Evolutionary conservation across 2,113 vertebrate genomes (phyloP).

Genomic region (Eclectus roratus): DNA sequence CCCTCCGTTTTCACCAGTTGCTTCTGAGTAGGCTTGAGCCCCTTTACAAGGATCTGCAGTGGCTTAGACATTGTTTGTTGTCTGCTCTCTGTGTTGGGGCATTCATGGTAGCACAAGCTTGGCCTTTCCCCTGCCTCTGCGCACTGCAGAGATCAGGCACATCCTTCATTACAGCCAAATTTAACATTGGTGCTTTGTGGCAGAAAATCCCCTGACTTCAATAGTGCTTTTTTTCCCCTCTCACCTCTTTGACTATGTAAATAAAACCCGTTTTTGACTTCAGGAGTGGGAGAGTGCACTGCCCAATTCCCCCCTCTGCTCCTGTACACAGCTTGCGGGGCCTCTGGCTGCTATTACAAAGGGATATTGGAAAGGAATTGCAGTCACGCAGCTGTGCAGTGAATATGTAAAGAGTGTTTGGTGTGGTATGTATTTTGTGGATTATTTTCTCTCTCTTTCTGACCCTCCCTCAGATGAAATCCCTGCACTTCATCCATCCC

Average conservation of each 20-base stretch:
- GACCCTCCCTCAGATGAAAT: constrained; percentile 33
- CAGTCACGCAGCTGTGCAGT: neutral
- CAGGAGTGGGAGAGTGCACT: neutral
- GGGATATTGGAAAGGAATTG: neutral
- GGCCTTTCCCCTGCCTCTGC: neutral
- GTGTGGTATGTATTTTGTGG: neutral
- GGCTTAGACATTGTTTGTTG: neutral
- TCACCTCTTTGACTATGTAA: neutral
- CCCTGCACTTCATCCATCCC: constrained; percentile 10
- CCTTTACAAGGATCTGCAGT: neutral
- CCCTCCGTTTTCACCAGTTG: neutral
- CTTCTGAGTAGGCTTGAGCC: neutral
- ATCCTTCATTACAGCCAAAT: neutral
- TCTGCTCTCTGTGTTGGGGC: neutral
- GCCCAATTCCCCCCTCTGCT: neutral
- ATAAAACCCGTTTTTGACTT: neutral
- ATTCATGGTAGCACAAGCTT: neutral
- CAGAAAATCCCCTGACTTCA: neutral
- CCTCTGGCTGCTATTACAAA: neutral
- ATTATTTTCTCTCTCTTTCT: constrained; percentile 45
- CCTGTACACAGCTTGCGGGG: fast-evolving
- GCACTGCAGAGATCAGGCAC: neutral
- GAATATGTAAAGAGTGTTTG: neutral
- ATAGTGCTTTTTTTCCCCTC: neutral
- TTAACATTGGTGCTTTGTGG: neutral